Base-by-base conservation (phyloP, 1,140 invertebrate genomes). In the Aricia agestis region DNA sequence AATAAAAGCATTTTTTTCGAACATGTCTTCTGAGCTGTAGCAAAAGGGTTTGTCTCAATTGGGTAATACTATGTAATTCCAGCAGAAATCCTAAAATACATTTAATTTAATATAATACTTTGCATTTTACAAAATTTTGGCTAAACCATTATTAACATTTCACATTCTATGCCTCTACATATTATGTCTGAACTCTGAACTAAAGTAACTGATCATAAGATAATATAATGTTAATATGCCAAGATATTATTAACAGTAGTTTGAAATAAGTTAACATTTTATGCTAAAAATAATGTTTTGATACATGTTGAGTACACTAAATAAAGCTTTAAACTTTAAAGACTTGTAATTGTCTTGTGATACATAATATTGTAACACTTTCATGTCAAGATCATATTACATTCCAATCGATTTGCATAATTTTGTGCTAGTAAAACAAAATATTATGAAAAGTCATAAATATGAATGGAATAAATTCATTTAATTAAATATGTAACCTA, bases 401-500 rank as follows among this genome's bases (percentile, higher is more conserved):
- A 69, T 18, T 13, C 18, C 15, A 69, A 69, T 13, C 42, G 59
- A 19, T 32, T 41, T 18, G 15, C 18, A 63, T 67, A 73, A 75
- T 78, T 82, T 78, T 68, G 67, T 76, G 81, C 80, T 76, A 83
- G 81, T 80, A 78, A 82, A 81, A 82, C 42, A 67, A 67, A 25
- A 69, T 61, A 59, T 68, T 15, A 61, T 70, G 67, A 74, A 69
- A 69, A 61, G 25, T 72, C 36, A 83, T 77, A 52, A 13, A 67
- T 68, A 84, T 83, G 83, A 72, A 84, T 82, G 76, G 58, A 86
- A 86, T 85, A 79, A 82, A 81, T 81, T 76, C 69, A 85, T 82
- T 82, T 72, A 6, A 59, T 59, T 63, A 57, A 69, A 69, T 63
- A 69, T 83, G 82, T 82, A 81, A 77, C 76, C 78, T 87, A 89